Evolutionary conservation across 2,888 invertebrate species (phyloP).

Genomic region (Sesia bembeciformis): DNA sequence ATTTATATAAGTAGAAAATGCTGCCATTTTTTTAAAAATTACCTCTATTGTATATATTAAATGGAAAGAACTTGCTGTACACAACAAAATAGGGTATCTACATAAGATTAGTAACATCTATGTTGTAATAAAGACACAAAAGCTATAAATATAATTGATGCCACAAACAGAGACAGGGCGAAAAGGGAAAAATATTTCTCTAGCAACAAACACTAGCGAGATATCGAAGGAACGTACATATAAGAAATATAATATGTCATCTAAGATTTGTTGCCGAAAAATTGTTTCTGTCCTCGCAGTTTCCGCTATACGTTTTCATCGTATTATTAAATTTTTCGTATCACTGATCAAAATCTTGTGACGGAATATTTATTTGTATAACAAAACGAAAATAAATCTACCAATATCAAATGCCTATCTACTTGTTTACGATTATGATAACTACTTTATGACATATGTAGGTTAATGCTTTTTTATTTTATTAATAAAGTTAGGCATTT

Average conservation of each 20-base stretch:
- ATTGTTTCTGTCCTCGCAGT: constrained; percentile 32
- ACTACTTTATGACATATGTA: too few species aligned
- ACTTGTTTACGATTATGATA: background rate
- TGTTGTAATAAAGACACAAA: background rate
- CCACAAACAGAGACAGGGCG: constrained; percentile 18
- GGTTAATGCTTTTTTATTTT: background rate
- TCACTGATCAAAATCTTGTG: constrained; percentile 21
- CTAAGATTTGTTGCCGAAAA: constrained; percentile 40
- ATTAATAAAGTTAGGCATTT: background rate
- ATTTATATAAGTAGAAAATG: too few species aligned
- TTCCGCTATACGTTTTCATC: constrained; percentile 26
- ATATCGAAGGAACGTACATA: constrained; percentile 30
- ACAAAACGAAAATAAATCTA: background rate
- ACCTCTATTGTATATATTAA: too few species aligned
- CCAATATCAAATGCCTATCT: background rate
- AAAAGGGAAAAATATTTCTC: constrained; percentile 29
- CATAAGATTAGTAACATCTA: background rate
- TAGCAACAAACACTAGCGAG: constrained; percentile 28
- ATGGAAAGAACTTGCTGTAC: too few species aligned
- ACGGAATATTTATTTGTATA: constrained; percentile 8
- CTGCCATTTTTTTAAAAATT: too few species aligned
- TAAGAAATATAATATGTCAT: constrained; percentile 31
- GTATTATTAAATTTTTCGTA: constrained; percentile 31
- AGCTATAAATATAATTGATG: constrained; percentile 11
- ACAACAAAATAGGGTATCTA: too few species aligned